These are phyloP conservation scores for Alsophila aescularia DNA, from an alignment of 2,888 invertebrate species.

Conservation along the genomic window DNA sequence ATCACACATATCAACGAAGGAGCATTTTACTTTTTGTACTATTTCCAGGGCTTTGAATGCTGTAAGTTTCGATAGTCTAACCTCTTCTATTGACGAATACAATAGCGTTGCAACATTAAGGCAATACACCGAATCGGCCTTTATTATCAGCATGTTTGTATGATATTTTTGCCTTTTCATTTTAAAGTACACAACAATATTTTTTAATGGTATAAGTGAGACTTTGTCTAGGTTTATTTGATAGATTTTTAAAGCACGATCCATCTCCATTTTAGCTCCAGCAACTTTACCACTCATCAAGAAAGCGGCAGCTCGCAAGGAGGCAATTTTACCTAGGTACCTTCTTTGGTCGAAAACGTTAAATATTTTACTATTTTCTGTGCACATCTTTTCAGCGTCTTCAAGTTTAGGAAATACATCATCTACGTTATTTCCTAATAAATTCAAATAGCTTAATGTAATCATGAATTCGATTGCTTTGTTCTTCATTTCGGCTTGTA, in stretches of 20 bases:
- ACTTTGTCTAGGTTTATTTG: conserved; percentile 61
- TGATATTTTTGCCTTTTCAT: conserved; percentile 56
- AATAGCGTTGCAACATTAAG: conserved; percentile 68
- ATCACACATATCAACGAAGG: conserved; percentile 71
- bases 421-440: conserved; percentile 59
- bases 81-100: conserved; percentile 63
- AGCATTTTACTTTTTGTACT: conserved; percentile 64
- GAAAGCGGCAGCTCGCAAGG: conserved; percentile 64
- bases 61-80: conserved; percentile 56
- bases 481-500: conserved; percentile 66
- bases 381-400: conserved; percentile 61
- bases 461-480: conserved; percentile 69
- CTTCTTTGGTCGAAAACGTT: conserved; percentile 53
- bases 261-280: conserved; percentile 60
- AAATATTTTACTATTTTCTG: conserved; percentile 39
- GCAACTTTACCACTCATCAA: conserved; percentile 53
- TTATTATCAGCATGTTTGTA: conserved; percentile 48
- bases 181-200: conserved; percentile 47
- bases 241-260: conserved; percentile 63
- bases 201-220: conserved; percentile 53
- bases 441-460: conserved; percentile 58
- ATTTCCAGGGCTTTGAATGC: conserved; percentile 63
- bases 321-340: conserved; percentile 66
- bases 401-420: conserved; percentile 58
- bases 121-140: conserved; percentile 68